phyloP scores from a whole-genome alignment of 2,113 vertebrate genomes.

The Calyptommatus sinebrachiatus region DNA sequence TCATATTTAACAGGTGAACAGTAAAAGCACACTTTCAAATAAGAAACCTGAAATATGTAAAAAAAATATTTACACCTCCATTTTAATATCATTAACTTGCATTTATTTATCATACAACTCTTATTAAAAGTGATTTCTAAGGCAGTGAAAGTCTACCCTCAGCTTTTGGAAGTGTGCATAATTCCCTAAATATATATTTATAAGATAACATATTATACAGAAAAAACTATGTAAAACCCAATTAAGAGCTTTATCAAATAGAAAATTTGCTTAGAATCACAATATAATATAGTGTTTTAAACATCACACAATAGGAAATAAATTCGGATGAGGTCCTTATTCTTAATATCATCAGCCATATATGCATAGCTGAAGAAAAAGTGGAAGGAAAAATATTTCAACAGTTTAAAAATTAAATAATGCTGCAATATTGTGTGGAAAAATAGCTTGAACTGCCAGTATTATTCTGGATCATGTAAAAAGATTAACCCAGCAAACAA shows the following conservation, averaged over 20 bases:
- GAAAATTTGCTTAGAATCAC: slow-evolving; percentile 69
- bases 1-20: slow-evolving; percentile 67
- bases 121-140: slow-evolving; percentile 71
- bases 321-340: slow-evolving; percentile 68
- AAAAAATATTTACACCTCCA: slow-evolving; percentile 71
- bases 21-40: slow-evolving; percentile 72
- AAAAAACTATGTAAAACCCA: slow-evolving; percentile 68
- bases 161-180: slow-evolving; percentile 69
- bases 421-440: slow-evolving; percentile 59
- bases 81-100: slow-evolving; percentile 69
- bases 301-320: slow-evolving; percentile 62
- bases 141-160: slow-evolving; percentile 69
- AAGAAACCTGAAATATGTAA: slow-evolving; percentile 68
- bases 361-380: slow-evolving; percentile 61
- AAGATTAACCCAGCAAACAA: slow-evolving; percentile 21
- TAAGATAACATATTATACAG: slow-evolving; percentile 71
- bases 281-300: slow-evolving; percentile 63
- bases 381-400: slow-evolving; percentile 64
- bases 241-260: slow-evolving; percentile 63
- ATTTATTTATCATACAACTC: slow-evolving; percentile 72
- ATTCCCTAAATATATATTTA: slow-evolving; percentile 67
- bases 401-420: slow-evolving; percentile 77
- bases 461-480: slow-evolving; percentile 34
- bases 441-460: slow-evolving; percentile 65
- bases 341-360: slow-evolving; percentile 66